Percentiles rank a stretch among this genome's conserved stretches.
phyloP scores from a whole-genome alignment of 2,888 invertebrate species.

The Falcaria lacertinaria region DNA sequence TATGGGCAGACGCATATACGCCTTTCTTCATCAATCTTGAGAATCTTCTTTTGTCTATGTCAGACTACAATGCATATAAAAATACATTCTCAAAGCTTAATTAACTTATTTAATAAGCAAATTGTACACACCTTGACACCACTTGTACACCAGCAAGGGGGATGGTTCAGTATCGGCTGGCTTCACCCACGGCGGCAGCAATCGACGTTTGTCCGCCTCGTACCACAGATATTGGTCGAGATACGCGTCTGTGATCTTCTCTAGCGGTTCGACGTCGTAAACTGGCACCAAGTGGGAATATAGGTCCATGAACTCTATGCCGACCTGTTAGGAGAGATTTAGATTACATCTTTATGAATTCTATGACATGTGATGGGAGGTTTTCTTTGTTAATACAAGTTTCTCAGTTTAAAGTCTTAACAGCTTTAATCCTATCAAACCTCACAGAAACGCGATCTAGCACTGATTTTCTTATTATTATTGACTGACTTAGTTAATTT shows the following conservation, averaged over 20 bases:
- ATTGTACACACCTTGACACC: slow-evolving; percentile 93
- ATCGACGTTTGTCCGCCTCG: slow-evolving; percentile 97
- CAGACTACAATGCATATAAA: too few species aligned
- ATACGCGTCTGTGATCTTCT: slow-evolving; percentile 99
- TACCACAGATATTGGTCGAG: slow-evolving; percentile 99
- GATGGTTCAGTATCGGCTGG: slow-evolving; percentile 99
- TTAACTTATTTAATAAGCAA: slow-evolving; percentile 12
- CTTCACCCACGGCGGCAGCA: slow-evolving; percentile 99
- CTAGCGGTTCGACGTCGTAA: slow-evolving; percentile 99
- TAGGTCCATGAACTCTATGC: slow-evolving; percentile 99
- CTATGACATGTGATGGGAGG: too few species aligned
- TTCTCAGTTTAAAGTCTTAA: too few species aligned
- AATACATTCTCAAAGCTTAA: too few species aligned
- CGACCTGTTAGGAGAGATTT: slow-evolving; percentile 80
- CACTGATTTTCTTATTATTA: too few species aligned
- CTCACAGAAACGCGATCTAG: too few species aligned
- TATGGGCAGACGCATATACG: slow-evolving; percentile 51
- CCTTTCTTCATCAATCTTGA: too few species aligned
- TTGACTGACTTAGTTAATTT: too few species aligned
- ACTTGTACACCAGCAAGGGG: slow-evolving; percentile 95
- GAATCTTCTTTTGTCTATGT: too few species aligned
- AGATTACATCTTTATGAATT: background rate
- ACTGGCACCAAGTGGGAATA: slow-evolving; percentile 99
- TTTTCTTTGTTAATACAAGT: too few species aligned
- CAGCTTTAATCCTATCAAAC: too few species aligned